A percentile compares a stretch with the other conserved stretches of the same genome.
Conservation (phyloP, 2,797 vertebrate species). For the Tarsius wallacei region DNA sequence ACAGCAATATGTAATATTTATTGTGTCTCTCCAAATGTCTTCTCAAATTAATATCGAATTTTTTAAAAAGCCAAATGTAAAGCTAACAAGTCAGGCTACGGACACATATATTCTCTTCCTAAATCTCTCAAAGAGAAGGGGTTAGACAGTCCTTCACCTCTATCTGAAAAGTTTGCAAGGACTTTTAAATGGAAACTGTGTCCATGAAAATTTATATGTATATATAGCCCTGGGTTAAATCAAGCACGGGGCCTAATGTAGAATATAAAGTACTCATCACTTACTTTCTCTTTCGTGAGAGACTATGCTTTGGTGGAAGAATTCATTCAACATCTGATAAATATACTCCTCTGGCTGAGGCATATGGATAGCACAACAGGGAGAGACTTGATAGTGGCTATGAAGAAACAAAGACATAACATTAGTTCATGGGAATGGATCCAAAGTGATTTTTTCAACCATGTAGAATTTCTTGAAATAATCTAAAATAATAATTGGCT, state of each 20-base stretch:
- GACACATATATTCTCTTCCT: constrained; percentile 64
- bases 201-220: constrained; percentile 80
- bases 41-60: constrained; percentile 78
- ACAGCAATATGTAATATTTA: constrained; percentile 77
- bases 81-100: constrained; percentile 49
- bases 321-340: constrained; percentile 57
- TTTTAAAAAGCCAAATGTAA: constrained; percentile 53
- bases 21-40: constrained; percentile 79
- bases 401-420: background rate
- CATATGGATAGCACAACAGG: background rate
- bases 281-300: constrained; percentile 67
- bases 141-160: constrained; percentile 74
- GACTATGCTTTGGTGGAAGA: constrained; percentile 54
- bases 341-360: constrained; percentile 47
- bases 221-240: constrained; percentile 71
- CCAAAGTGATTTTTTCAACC: background rate
- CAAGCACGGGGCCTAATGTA: constrained; percentile 54
- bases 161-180: constrained; percentile 72
- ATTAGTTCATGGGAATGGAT: background rate
- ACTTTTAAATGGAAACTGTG: constrained; percentile 76
- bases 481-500: background rate
- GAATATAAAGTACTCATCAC: constrained; percentile 73
- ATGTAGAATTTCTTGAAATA: constrained; percentile 42
- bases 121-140: constrained; percentile 72
- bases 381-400: background rate